Percentiles rank a stretch among this genome's conserved stretches.
These are phyloP conservation scores for Garra rufa DNA, from an alignment of 2,113 vertebrate species.

Conservation along the genomic window DNA sequence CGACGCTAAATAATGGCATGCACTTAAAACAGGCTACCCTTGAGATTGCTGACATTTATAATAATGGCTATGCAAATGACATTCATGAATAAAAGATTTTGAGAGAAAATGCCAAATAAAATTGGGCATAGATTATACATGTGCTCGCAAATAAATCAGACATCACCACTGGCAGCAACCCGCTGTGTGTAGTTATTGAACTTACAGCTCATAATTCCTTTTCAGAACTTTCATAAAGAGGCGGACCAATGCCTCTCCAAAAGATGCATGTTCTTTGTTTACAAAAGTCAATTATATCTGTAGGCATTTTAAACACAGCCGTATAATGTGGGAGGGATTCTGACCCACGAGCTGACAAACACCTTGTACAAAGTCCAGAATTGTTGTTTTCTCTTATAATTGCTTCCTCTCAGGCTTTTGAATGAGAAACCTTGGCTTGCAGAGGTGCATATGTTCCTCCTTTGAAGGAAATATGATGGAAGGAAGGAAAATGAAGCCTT, in stretches of 20 bases:
- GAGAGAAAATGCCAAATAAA: slow-evolving; percentile 76
- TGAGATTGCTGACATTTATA: slow-evolving; percentile 80
- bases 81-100: slow-evolving; percentile 79
- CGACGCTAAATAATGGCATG: slow-evolving; percentile 67
- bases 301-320: slow-evolving; percentile 8
- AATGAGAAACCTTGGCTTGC: not conserved
- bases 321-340: not conserved
- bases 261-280: slow-evolving; percentile 22
- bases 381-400: not conserved
- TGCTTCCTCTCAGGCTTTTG: not conserved
- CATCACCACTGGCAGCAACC: slow-evolving; percentile 63
- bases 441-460: not conserved
- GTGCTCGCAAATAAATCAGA: slow-evolving; percentile 73
- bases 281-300: slow-evolving; percentile 22
- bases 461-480: slow-evolving; percentile 5
- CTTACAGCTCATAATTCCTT: slow-evolving; percentile 70
- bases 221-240: slow-evolving; percentile 66
- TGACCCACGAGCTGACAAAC: slow-evolving; percentile 13
- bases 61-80: slow-evolving; percentile 80
- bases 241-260: slow-evolving; percentile 1
- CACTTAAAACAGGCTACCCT: slow-evolving; percentile 70
- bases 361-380: not conserved
- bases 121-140: slow-evolving; percentile 70
- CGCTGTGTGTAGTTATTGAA: slow-evolving; percentile 69
- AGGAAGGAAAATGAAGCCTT: not conserved